Base-by-base conservation (phyloP, 2,888 invertebrate species). In the Caenorhabditis japonica region DNA sequence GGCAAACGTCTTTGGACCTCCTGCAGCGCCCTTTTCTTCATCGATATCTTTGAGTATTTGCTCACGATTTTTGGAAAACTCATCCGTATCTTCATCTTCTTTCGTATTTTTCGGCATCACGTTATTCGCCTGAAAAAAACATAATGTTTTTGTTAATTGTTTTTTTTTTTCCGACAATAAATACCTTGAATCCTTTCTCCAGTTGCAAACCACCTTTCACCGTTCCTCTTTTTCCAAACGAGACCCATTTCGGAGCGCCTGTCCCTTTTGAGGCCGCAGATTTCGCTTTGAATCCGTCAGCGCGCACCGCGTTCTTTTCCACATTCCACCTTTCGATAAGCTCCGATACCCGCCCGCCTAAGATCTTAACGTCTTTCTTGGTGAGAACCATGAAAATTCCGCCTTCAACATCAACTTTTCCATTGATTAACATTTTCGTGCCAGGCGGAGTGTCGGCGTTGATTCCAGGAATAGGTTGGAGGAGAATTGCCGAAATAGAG, bases 251-350 rank as follows among this genome's bases (percentile, higher is more conserved):
- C 5, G 82, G 82, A 0, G 73, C 73, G 3, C 68, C 68, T 1
- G 55, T 61, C 7, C 73, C 78, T 27, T 56, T 62, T 27, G 49
- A 56, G 5, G 41, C 47, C n/a, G 30, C 68, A 38, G 53, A 64
- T 36, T 58, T 66, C 0, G 41, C 62, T 4, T 46, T 66, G 51
- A 44, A 51, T 17, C 64, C 55, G 25, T 59, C 62, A 0, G 60
- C 49, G 34, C 68, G 43, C 2, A 84, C 74, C 0, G 53, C 52
- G 19, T 52, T 49, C 69, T 76, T 79, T 41, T 83, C 83, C 10
- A 80, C 58, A 46, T 66, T 70, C 84, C 84, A 84, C 53, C 76
- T 80, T 46, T 84, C 84, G n/a, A 85, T 76, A 38, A 84, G 60
- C 13, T 72, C 58, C 7, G 76, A 79, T 12, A 84, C 84, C 21